Evolutionary conservation across 2,113 vertebrate genomes (phyloP).

Genomic region (Psittacara wagleri): DNA sequence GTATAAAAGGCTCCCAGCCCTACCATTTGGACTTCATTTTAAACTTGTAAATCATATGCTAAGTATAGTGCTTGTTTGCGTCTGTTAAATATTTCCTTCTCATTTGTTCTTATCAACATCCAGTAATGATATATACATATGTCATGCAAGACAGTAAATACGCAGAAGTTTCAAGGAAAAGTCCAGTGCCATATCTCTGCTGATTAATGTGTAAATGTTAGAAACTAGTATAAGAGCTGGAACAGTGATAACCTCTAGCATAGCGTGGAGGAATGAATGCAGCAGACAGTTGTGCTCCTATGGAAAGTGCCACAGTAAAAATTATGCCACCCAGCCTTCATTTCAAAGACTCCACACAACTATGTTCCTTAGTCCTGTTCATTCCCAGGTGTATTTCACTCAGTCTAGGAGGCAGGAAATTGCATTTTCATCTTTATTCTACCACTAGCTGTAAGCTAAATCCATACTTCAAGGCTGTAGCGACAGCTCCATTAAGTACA

Average conservation of each 20-base stretch:
- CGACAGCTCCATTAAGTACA: background rate
- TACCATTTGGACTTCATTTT: constrained; percentile 40
- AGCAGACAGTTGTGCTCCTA: background rate
- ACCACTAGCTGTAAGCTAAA: background rate
- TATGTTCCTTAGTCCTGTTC: background rate
- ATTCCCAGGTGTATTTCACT: background rate
- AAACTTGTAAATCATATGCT: constrained; percentile 51
- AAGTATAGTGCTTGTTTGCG: constrained; percentile 51
- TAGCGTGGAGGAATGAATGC: background rate
- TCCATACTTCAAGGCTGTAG: background rate
- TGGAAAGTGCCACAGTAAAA: background rate
- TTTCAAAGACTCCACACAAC: background rate
- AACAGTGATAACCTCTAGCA: constrained; percentile 11
- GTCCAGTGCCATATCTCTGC: background rate
- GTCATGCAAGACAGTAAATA: constrained; percentile 45
- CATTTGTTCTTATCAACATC: constrained; percentile 56
- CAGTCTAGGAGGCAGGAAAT: constrained; percentile 32
- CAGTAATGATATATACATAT: constrained; percentile 53
- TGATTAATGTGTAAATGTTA: constrained; percentile 33
- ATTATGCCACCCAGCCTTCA: background rate
- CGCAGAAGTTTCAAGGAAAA: constrained; percentile 2
- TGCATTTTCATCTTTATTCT: constrained; percentile 35
- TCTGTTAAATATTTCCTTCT: constrained; percentile 60
- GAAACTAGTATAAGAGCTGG: background rate
- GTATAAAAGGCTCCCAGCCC: constrained; percentile 14